phyloP scores from a whole-genome alignment of 2,888 invertebrate species.

The Macrosoma leucophasiata region DNA sequence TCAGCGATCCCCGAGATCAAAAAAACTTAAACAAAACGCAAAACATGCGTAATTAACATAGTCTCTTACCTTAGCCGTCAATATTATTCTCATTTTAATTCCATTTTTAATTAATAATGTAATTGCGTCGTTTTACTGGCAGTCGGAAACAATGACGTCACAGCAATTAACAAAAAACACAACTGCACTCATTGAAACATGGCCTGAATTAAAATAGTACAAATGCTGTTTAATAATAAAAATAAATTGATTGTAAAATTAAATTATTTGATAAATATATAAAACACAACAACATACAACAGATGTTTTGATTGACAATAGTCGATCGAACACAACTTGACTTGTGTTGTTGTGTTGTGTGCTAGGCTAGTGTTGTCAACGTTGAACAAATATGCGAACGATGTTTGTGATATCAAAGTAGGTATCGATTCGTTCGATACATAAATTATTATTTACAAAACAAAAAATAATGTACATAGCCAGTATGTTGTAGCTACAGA shows the following conservation, averaged over 20 bases:
- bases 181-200: slow-evolving; percentile 46
- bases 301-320: slow-evolving; percentile 63
- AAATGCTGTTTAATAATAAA: slow-evolving; percentile 37
- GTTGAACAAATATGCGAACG: too few species aligned
- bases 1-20: slow-evolving; percentile 1
- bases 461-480: too few species aligned
- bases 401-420: too few species aligned
- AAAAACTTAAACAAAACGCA: slow-evolving; percentile 3
- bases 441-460: too few species aligned
- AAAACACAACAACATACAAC: slow-evolving; percentile 65
- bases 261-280: slow-evolving; percentile 60
- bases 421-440: too few species aligned
- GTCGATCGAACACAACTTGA: too few species aligned
- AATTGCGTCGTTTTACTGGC: slow-evolving; percentile 79
- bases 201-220: slow-evolving; percentile 33
- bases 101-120: slow-evolving; percentile 66
- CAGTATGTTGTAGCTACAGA: too few species aligned
- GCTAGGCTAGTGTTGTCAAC: too few species aligned
- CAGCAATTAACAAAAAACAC: slow-evolving; percentile 55
- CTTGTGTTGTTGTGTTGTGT: too few species aligned
- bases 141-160: slow-evolving; percentile 78
- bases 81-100: slow-evolving; percentile 67
- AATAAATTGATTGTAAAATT: slow-evolving; percentile 47
- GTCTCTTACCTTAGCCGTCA: slow-evolving; percentile 58
- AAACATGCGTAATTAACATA: too few species aligned